These are phyloP conservation scores for human (Homo sapiens) DNA, from an alignment of 2,113 vertebrate species.

Conservation along the genomic window GRCh38 chr12:85894501-85895000, in stretches of 20 bases:
- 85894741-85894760: background rate
- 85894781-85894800: background rate
- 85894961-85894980: background rate
- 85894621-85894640: background rate
- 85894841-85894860: background rate
- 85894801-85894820: background rate
- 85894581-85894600: no score
- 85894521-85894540: no score
- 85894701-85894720: background rate
- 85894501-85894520: no score
- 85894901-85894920: background rate
- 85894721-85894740: background rate
- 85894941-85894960: background rate
- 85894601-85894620: background rate
- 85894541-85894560: no score
- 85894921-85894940: background rate
- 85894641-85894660: background rate
- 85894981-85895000: background rate
- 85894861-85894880: background rate
- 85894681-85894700: background rate
- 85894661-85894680: background rate
- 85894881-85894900: background rate
- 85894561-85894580: no score
- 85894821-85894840: background rate
- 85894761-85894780: background rate